Conservation (phyloP, 2,797 vertebrate species). For the Busarellus nigricollis region DNA sequence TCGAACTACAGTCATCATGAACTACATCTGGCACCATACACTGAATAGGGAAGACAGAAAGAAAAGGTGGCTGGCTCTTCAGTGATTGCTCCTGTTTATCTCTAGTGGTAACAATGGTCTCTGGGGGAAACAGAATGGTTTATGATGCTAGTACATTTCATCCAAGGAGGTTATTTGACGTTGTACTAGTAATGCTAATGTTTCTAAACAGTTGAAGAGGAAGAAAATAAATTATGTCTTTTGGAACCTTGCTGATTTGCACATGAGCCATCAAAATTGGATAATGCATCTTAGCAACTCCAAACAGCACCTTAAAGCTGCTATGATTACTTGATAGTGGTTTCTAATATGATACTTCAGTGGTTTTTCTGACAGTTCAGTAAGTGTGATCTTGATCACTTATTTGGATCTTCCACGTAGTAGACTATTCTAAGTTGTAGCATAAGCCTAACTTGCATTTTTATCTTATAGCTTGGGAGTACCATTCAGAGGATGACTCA, state of each 20-base stretch:
- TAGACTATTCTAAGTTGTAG: background rate
- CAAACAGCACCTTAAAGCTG: background rate
- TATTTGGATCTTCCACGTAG: background rate
- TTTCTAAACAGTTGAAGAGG: background rate
- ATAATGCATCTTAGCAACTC: background rate
- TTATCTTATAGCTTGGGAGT: background rate
- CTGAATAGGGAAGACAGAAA: background rate
- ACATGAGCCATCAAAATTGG: background rate
- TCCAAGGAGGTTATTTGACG: background rate
- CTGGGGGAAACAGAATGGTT: background rate
- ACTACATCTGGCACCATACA: background rate
- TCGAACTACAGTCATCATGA: background rate
- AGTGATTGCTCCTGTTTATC: background rate
- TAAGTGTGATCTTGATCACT: background rate
- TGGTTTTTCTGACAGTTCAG: background rate
- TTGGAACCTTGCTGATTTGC: background rate
- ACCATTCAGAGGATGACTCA: background rate
- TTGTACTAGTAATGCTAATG: background rate
- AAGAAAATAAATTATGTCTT: background rate
- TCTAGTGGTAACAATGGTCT: background rate
- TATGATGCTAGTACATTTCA: background rate
- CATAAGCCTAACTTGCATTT: background rate
- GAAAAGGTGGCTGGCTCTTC: background rate
- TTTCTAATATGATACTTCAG: background rate
- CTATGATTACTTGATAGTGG: background rate